These are phyloP conservation scores for Stegophylla sp. DNA, from an alignment of 2,888 invertebrate species.

Conservation along the genomic window DNA sequence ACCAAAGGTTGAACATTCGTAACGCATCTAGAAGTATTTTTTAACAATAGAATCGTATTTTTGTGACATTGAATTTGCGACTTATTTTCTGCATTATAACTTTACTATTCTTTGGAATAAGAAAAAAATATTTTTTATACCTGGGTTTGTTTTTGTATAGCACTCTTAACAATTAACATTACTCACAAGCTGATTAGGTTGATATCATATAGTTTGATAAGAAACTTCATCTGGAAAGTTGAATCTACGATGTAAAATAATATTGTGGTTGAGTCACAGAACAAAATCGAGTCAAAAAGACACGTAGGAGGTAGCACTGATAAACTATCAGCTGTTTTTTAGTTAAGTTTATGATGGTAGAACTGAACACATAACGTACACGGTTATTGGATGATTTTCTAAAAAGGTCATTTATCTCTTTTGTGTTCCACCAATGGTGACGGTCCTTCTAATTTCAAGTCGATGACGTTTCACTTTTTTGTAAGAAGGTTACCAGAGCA, in stretches of 20 bases:
- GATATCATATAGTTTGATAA: slow-evolving; percentile 25
- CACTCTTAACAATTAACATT: background rate
- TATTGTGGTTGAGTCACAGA: too few relatives aligned
- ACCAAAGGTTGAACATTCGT: background rate
- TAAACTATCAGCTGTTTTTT: too few relatives aligned
- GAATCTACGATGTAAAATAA: too few relatives aligned
- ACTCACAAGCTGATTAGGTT: background rate
- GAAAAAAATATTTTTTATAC: background rate
- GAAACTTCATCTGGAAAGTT: background rate
- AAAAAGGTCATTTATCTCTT: background rate
- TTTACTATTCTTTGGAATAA: too few relatives aligned
- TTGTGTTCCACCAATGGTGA: background rate
- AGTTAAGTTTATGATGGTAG: too few relatives aligned
- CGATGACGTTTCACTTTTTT: too few relatives aligned
- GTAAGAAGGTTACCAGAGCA: too few relatives aligned
- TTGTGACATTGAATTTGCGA: slow-evolving; percentile 26
- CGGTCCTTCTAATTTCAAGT: background rate
- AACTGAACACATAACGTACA: background rate
- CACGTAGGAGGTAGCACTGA: background rate
- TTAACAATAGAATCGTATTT: slow-evolving; percentile 28
- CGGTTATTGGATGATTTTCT: background rate
- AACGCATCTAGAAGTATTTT: slow-evolving; percentile 6
- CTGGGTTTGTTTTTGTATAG: too few relatives aligned
- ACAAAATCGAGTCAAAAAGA: background rate
- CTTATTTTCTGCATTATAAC: background rate